Base-by-base conservation (phyloP, 2,888 invertebrate genomes). In the Fragum sueziense region DNA sequence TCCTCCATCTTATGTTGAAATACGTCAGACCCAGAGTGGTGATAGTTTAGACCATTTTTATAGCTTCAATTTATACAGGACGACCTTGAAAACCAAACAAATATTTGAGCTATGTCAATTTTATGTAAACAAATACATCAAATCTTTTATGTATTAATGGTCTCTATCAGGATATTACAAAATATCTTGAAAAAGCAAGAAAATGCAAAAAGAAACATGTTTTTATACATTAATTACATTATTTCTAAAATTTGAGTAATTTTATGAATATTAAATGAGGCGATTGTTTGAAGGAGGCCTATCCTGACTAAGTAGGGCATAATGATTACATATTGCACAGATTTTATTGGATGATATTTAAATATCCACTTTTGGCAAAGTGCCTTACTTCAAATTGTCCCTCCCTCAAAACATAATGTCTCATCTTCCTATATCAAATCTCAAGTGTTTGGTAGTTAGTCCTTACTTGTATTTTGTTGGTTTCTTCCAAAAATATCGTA, bases 1-100 rank as follows among this genome's bases (percentile, higher is more conserved):
- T 83, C 82, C 82, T 83, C 70, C 59, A 73, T 69, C 69, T 69
- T 73, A 69, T 47, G 22, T 69, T 65, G 65, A 65, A 65, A 65
- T 65, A 65, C 65, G 65, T 65, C 65, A 65, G 41, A 65, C 41
- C 25, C 7, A 65, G 41, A 37, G 65, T 65, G 41, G 11, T 22
- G 37, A 41, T 65, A 33, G 41, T 37, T 31, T 41, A 11, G 41
- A 41, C 27, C n/a, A 65, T 22, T 11, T 65, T 27, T 25, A 22
- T 9, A 41, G 65, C 22, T 37, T 7, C 37, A 41, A 41, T 65
- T 41, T 65, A 34, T 17, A 25, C 25, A 33, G 37, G 29, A 14
- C 22, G 29, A 27, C 37, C 37, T 41, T 33, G 22, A 65, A 65
- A 65, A 34, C 65, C 41, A 34, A 41, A 41, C 33, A 65, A 65